These are phyloP conservation scores for Pseudorectes ferrugineus DNA, from an alignment of 2,113 vertebrate genomes.

Conservation along the genomic window DNA sequence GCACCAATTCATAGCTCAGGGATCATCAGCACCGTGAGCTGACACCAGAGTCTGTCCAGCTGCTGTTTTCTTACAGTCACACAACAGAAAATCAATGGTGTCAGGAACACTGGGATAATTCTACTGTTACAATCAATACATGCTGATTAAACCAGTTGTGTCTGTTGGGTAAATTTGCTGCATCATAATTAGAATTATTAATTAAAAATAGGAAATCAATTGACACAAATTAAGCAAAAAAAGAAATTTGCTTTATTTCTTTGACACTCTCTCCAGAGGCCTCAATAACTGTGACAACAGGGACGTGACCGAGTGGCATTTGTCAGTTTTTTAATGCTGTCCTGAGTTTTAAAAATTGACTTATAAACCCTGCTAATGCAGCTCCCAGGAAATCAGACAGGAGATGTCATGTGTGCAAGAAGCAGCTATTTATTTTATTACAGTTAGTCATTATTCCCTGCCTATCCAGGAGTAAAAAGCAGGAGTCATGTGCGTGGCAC, in stretches of 20 bases:
- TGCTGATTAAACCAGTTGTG: constrained; percentile 82
- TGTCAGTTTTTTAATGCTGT: constrained; percentile 31
- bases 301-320: background rate
- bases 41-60: constrained; percentile 45
- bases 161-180: constrained; percentile 85
- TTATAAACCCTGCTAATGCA: background rate
- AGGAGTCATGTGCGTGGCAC: background rate
- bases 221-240: constrained; percentile 87
- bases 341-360: constrained; percentile 21
- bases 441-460: background rate
- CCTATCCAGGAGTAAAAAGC: background rate
- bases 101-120: constrained; percentile 81
- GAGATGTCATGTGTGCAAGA: background rate
- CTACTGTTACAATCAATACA: constrained; percentile 74
- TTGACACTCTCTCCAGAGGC: constrained; percentile 79
- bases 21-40: background rate
- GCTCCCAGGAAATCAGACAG: background rate
- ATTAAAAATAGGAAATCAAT: constrained; percentile 99
- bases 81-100: constrained; percentile 82
- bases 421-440: background rate
- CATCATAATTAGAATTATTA: constrained; percentile 99
- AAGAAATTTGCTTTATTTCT: constrained; percentile 79
- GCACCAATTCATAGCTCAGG: constrained; percentile 27
- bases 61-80: constrained; percentile 66
- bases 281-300: constrained; percentile 53